A percentile compares a stretch with the other conserved stretches of the same genome.
These are phyloP conservation scores for Anticlea derivata DNA, from an alignment of 2,888 invertebrate genomes.

Conservation along the genomic window DNA sequence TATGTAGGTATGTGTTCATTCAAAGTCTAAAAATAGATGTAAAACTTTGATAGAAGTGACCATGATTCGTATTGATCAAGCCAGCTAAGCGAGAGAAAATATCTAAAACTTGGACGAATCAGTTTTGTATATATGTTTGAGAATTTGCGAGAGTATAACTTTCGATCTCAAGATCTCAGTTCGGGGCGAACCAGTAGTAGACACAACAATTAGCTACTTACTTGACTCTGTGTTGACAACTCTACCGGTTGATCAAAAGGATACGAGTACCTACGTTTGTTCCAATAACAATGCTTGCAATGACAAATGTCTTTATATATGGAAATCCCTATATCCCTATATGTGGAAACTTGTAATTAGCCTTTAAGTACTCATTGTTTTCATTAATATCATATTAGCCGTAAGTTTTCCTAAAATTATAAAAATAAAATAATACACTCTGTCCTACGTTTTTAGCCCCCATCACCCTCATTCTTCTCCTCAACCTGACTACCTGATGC, in stretches of 20 bases:
- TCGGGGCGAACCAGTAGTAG: too few species aligned
- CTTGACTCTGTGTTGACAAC: neutral
- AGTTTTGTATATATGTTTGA: too few species aligned
- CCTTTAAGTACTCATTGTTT: too few species aligned
- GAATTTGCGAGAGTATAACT: too few species aligned
- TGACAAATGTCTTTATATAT: constrained; percentile 29
- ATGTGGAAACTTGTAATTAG: too few species aligned
- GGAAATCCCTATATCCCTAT: too few species aligned
- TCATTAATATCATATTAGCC: too few species aligned
- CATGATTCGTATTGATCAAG: constrained; percentile 2
- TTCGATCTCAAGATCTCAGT: too few species aligned
- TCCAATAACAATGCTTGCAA: constrained; percentile 20
- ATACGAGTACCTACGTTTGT: constrained; percentile 1
- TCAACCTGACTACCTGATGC: constrained; percentile 21
- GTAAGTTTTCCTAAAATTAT: too few species aligned
- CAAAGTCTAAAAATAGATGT: constrained; percentile 17
- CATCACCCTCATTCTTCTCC: constrained; percentile 17
- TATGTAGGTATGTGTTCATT: too few species aligned
- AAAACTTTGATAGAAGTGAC: constrained; percentile 4
- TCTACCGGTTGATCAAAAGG: neutral
- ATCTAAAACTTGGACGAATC: too few species aligned
- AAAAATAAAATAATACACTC: constrained; percentile 29
- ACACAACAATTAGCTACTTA: constrained; percentile 4
- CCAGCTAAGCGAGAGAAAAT: too few species aligned
- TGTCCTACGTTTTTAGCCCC: constrained; percentile 31